Conservation (phyloP, 23 tunicate species). For the Trididemnum miniatum region DNA sequence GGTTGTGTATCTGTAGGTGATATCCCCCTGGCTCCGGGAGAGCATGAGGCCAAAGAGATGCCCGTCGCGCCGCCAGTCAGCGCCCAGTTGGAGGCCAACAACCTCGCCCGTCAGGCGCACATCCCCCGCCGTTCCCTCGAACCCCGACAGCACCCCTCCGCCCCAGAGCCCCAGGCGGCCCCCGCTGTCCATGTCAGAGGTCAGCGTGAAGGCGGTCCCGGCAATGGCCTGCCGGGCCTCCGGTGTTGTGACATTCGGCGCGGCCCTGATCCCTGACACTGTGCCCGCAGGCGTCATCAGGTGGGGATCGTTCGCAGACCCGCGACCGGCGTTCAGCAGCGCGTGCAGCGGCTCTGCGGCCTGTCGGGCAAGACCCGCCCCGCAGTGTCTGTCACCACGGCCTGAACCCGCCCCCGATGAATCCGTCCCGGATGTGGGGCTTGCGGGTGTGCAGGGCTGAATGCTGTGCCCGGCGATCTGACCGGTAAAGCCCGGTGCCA, state of each 20-base stretch:
- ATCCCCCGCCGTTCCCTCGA: neutral
- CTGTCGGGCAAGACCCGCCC: neutral
- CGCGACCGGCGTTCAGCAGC: neutral
- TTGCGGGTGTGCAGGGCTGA: neutral
- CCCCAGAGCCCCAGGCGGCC: neutral
- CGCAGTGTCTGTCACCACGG: neutral
- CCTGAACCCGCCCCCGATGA: neutral
- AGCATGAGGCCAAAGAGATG: neutral
- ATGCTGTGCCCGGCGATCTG: neutral
- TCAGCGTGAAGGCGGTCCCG: neutral
- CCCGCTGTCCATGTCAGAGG: neutral
- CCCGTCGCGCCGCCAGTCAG: neutral
- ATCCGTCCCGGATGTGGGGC: neutral
- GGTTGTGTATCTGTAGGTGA: neutral
- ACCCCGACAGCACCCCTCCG: neutral
- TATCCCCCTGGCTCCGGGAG: neutral
- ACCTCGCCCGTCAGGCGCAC: neutral
- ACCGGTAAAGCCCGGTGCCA: neutral
- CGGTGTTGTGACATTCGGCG: too few relatives aligned
- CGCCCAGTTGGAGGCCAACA: neutral
- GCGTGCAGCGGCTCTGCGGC: neutral
- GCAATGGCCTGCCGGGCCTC: neutral
- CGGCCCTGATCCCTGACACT: too few relatives aligned
- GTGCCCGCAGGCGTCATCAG: neutral
- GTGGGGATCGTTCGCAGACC: neutral